Conservation (phyloP, 2,797 vertebrate species). For the Urocyon cinereoargenteus region DNA sequence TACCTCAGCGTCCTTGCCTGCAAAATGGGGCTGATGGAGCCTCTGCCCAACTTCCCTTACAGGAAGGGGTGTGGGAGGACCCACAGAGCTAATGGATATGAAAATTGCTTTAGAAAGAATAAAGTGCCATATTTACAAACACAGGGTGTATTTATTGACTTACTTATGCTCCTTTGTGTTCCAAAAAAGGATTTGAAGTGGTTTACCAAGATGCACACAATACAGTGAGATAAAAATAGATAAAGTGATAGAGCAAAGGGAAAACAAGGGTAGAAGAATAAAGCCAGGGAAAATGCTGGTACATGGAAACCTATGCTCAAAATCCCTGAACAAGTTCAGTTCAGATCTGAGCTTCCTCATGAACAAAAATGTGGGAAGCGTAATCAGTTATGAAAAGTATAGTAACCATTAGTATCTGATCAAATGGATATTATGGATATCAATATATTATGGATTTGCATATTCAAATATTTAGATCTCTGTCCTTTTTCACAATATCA, state of each 20-base stretch:
- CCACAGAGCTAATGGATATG: background rate
- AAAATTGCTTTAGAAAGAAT: conserved; percentile 60
- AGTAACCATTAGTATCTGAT: background rate
- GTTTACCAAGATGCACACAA: conserved; percentile 51
- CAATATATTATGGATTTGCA: background rate
- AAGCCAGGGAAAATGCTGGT: background rate
- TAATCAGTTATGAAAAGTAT: background rate
- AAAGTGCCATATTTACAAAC: conserved; percentile 67
- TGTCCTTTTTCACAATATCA: background rate
- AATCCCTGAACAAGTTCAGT: background rate
- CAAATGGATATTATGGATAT: background rate
- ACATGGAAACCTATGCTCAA: background rate
- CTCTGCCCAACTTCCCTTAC: background rate
- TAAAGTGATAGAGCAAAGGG: background rate
- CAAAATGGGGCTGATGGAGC: background rate
- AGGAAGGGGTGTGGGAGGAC: background rate
- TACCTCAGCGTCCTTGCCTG: background rate
- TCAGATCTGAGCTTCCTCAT: background rate
- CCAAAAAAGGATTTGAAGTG: conserved; percentile 56
- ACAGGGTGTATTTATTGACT: conserved; percentile 67
- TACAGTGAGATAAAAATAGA: conserved; percentile 67
- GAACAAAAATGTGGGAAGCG: background rate
- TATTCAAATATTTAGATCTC: background rate
- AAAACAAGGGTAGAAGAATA: conserved; percentile 28
- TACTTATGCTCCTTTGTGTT: conserved; percentile 64